Base-by-base conservation (phyloP, 2,113 vertebrate species). In the Oreochromis tanganicae region DNA sequence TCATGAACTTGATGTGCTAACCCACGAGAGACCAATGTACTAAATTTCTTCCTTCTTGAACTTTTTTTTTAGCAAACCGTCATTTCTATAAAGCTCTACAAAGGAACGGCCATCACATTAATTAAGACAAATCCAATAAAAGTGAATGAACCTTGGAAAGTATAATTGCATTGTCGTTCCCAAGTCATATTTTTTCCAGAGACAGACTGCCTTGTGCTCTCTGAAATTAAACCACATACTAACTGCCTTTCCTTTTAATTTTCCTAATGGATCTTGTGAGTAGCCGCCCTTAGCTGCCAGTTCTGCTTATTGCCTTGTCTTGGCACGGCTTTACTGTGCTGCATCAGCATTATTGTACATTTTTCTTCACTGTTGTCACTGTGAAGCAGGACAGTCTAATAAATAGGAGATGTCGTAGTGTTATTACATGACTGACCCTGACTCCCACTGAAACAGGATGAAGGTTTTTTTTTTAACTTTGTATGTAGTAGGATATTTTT, bases 201-300 rank as follows among this genome's bases (percentile, higher is more conserved):
- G 89, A 89, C 86, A 82, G 81, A 80, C 89, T 43, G 36, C 88
- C 86, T 90, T 92, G 89, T 63, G 92, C 93, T 91, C 75, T 93
- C 68, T 91, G 89, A 94, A 94, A 94, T 93, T 87, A 91, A 92
- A 91, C 81, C 85, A 80, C 84, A 89, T 55, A 63, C 88, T 88
- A 89, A 94, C 87, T 83, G 88, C 86, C 82, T 87, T 89, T 93
- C 88, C 84, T 92, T 95, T 95, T 96, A 90, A 97, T 96, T 95
- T 96, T 92, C 91, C 91, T 95, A 96, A 97, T 97, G 95, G 92
- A 94, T 85, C 75, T 90, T 94, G 89, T 87, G 91, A 91, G 90
- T 54, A 66, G 88, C 66, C 8, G 57, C 80, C 61, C 86, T 89
- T 59, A 80, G 88, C 90, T 93, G 90, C 93, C 93, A 91, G 88